Evolutionary conservation across 2,888 invertebrate genomes (phyloP).

Genomic region (Griposia aprilina): DNA sequence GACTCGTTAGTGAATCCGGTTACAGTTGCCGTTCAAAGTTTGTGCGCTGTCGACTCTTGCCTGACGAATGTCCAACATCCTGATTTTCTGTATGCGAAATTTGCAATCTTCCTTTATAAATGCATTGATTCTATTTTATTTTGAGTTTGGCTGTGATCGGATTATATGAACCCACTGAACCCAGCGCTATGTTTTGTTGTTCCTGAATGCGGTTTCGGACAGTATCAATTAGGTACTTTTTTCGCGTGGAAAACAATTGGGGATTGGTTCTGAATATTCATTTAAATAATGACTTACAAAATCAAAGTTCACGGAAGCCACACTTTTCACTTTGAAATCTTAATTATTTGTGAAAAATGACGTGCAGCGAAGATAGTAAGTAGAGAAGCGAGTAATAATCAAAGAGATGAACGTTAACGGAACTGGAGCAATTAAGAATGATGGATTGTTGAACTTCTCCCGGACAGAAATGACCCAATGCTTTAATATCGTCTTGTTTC

Average conservation of each 20-base stretch:
- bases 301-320: background rate
- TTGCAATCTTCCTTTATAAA: slow-evolving; percentile 62
- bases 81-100: slow-evolving; percentile 73
- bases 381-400: slow-evolving; percentile 76
- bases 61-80: slow-evolving; percentile 81
- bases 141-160: slow-evolving; percentile 16
- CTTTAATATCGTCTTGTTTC: slow-evolving; percentile 85
- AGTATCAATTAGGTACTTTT: slow-evolving; percentile 21
- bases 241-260: slow-evolving; percentile 14
- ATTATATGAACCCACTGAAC: slow-evolving; percentile 15
- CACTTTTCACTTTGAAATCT: slow-evolving; percentile 22
- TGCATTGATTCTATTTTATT: slow-evolving; percentile 62
- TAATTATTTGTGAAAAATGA: slow-evolving; percentile 48
- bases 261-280: slow-evolving; percentile 1
- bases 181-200: slow-evolving; percentile 11
- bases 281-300: slow-evolving; percentile 11
- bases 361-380: slow-evolving; percentile 46
- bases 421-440: slow-evolving; percentile 85
- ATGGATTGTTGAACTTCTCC: slow-evolving; percentile 85
- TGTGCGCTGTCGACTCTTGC: slow-evolving; percentile 80
- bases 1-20: slow-evolving; percentile 87
- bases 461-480: slow-evolving; percentile 81
- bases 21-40: slow-evolving; percentile 84
- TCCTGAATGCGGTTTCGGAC: slow-evolving; percentile 25
- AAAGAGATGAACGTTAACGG: slow-evolving; percentile 80